Evolutionary conservation across 2,888 invertebrate species (phyloP).

Genomic region (Sarcophaga variegata): DNA sequence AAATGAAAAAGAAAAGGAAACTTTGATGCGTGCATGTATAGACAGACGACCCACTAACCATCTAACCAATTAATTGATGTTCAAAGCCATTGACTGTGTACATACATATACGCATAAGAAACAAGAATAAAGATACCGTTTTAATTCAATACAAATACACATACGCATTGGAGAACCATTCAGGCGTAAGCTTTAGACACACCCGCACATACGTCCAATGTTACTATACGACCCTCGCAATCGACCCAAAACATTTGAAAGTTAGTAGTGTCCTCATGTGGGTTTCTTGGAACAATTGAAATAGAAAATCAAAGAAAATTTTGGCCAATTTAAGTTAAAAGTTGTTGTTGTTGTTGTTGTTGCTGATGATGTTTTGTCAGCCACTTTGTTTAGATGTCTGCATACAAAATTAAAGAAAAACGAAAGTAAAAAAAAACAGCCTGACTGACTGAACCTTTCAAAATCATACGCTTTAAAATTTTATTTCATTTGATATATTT

Average conservation of each 20-base stretch:
- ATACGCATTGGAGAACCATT: conserved; percentile 18
- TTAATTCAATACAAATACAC: conserved; percentile 33
- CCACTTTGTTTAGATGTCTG: conserved; percentile 23
- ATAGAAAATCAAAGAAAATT: conserved; percentile 80
- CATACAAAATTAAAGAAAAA: background rate
- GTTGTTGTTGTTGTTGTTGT: conserved; percentile 41
- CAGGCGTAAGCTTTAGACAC: conserved; percentile 70
- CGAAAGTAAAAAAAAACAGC: background rate
- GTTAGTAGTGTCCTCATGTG: conserved; percentile 74
- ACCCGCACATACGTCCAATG: conserved; percentile 59
- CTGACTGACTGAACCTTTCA: background rate
- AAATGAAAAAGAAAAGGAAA: conserved; percentile 6
- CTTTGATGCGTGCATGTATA: background rate
- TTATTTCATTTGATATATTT: conserved; percentile 27
- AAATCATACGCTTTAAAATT: background rate
- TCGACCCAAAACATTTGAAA: conserved; percentile 30
- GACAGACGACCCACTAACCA: background rate
- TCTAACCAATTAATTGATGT: conserved; percentile 67
- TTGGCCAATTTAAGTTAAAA: conserved; percentile 70
- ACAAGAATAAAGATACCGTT: conserved; percentile 53
- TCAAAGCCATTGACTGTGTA: conserved; percentile 50
- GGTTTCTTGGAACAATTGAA: conserved; percentile 79
- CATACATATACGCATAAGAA: background rate
- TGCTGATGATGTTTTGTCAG: conserved; percentile 54
- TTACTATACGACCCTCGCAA: background rate